These are phyloP conservation scores for Ctena decussata DNA, from an alignment of 2,888 invertebrate genomes.

Conservation along the genomic window DNA sequence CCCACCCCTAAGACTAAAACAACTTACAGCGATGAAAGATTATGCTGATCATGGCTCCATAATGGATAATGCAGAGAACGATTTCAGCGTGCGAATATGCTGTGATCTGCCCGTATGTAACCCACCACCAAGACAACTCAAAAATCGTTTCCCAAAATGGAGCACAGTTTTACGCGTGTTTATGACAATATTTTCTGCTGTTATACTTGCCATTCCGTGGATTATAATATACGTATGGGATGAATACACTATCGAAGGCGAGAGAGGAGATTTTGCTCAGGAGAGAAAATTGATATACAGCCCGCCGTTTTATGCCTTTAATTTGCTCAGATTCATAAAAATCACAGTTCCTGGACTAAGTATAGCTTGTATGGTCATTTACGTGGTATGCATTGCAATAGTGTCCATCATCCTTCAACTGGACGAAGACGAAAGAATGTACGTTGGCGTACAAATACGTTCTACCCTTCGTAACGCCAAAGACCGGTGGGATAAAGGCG, in stretches of 20 bases:
- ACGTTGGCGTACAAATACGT: background rate
- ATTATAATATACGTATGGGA: constrained; percentile 7
- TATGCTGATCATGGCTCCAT: background rate
- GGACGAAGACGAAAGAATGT: background rate
- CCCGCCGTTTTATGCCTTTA: constrained; percentile 12
- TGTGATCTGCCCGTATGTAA: constrained; percentile 10
- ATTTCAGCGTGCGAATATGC: constrained; percentile 14
- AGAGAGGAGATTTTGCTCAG: constrained; percentile 1
- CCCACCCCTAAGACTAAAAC: background rate
- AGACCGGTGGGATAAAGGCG: constrained; percentile 17
- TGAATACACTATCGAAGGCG: background rate
- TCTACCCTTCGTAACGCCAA: background rate
- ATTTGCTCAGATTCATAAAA: constrained; percentile 12
- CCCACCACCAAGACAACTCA: background rate
- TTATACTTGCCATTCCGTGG: constrained; percentile 16
- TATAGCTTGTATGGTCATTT: constrained; percentile 2
- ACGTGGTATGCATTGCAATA: background rate
- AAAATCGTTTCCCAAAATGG: background rate
- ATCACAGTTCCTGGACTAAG: background rate
- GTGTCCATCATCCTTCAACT: background rate
- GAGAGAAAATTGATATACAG: constrained; percentile 1
- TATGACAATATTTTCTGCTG: background rate
- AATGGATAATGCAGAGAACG: background rate
- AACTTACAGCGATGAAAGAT: background rate
- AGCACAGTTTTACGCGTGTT: background rate